Percentiles rank a stretch among this genome's conserved stretches.
phyloP scores from a whole-genome alignment of 2,797 vertebrate species.

The Zenarchopterus dispar region DNA sequence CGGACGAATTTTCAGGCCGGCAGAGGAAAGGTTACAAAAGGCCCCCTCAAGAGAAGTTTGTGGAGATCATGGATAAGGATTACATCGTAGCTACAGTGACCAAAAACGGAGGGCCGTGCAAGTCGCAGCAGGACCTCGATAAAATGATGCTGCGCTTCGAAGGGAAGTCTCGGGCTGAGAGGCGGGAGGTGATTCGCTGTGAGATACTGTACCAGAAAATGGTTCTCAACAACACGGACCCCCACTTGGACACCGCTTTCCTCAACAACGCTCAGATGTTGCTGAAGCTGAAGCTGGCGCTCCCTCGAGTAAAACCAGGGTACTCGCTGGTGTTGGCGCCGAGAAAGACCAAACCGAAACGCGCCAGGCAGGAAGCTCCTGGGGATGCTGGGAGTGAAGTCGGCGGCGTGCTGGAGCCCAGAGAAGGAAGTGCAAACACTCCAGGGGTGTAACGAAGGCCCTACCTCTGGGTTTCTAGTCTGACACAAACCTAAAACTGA shows the following conservation, averaged over 20 bases:
- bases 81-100: slow-evolving; percentile 70
- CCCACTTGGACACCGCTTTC: slow-evolving; percentile 41
- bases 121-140: slow-evolving; percentile 77
- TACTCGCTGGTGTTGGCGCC: slow-evolving; percentile 69
- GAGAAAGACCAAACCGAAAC: slow-evolving; percentile 18
- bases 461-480: too few species aligned
- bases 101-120: slow-evolving; percentile 80
- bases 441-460: background rate
- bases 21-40: background rate
- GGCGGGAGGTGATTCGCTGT: slow-evolving; percentile 72
- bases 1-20: background rate
- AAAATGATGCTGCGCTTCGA: slow-evolving; percentile 74
- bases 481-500: too few species aligned
- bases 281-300: slow-evolving; percentile 73
- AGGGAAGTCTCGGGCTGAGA: slow-evolving; percentile 60
- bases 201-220: slow-evolving; percentile 81
- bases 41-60: background rate
- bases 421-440: background rate
- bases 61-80: slow-evolving; percentile 51
- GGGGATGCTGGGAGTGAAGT: background rate
- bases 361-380: too few species aligned
- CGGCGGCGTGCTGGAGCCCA: background rate
- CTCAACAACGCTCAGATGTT: slow-evolving; percentile 52
- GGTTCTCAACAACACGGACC: slow-evolving; percentile 68
- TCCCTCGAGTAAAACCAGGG: slow-evolving; percentile 70